Evolutionary conservation across 2,113 vertebrate genomes (phyloP).

Genomic region (Pongo abelii): DNA sequence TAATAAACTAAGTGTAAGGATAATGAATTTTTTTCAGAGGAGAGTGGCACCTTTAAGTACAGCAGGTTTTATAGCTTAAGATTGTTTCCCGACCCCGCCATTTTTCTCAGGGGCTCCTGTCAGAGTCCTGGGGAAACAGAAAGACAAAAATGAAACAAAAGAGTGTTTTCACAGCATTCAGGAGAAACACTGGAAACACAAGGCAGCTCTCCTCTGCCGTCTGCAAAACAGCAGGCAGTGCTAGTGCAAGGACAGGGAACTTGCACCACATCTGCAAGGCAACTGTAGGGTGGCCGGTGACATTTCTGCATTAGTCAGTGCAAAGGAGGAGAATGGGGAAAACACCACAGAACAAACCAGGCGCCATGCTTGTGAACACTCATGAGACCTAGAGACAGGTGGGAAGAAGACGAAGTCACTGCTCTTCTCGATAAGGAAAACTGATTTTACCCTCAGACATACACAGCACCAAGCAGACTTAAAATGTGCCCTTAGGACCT

Average conservation of each 20-base stretch:
- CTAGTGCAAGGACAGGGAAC: not conserved
- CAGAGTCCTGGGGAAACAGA: not conserved
- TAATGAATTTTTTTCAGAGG: not conserved
- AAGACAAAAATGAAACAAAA: not conserved
- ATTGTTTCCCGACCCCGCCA: not conserved
- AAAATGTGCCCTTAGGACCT: not conserved
- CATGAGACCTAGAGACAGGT: not conserved
- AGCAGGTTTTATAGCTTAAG: not conserved
- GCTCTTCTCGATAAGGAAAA: not conserved
- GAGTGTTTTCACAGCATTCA: not conserved
- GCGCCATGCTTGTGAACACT: rapidly evolving
- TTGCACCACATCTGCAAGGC: not conserved
- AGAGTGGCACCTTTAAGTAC: not conserved
- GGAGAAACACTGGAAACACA: not conserved
- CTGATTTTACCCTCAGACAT: not conserved
- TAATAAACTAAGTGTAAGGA: not conserved
- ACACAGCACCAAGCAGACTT: not conserved
- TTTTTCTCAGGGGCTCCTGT: not conserved
- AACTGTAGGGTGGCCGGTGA: rapidly evolving
- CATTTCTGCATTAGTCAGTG: not conserved
- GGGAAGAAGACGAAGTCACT: not conserved
- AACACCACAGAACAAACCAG: rapidly evolving
- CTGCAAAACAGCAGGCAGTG: not conserved
- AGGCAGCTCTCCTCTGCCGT: not conserved
- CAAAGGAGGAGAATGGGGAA: not conserved